Conservation (phyloP, 2,888 invertebrate genomes). For the Drosophila macrospina region DNA sequence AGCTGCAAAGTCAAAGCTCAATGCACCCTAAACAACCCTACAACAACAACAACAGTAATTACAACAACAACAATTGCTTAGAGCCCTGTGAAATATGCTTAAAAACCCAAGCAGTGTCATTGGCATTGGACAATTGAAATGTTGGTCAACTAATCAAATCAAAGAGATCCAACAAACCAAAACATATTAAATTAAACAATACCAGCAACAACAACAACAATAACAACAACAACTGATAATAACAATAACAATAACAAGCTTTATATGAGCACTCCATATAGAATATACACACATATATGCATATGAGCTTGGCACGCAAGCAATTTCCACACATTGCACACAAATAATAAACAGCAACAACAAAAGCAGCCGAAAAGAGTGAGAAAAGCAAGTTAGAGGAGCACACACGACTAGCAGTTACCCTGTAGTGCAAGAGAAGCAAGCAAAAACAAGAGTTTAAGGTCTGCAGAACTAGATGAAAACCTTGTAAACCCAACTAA, state of each 20-base stretch:
- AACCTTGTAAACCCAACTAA: too few species aligned
- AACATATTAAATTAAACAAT: conserved; percentile 23
- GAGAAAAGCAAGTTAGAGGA: neutral
- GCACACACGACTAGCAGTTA: neutral
- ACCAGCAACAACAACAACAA: conserved; percentile 7
- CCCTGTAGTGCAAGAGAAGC: neutral
- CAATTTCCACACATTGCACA: conserved; percentile 80
- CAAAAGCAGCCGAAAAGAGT: conserved; percentile 36
- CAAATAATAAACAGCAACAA: conserved; percentile 68
- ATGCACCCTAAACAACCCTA: conserved; percentile 32
- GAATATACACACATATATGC: conserved; percentile 24
- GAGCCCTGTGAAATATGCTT: conserved; percentile 34
- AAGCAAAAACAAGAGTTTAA: too few species aligned
- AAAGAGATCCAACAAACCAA: conserved; percentile 48
- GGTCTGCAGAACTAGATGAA: neutral
- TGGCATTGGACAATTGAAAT: conserved; percentile 27
- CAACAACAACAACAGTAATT: neutral
- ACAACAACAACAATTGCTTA: conserved; percentile 5
- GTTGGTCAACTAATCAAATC: conserved; percentile 56
- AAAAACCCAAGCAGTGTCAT: conserved; percentile 35
- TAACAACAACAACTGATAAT: conserved; percentile 4
- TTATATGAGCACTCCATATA: conserved; percentile 14
- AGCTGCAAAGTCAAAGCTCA: conserved; percentile 66
- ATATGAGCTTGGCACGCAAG: conserved; percentile 66
- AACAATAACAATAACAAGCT: conserved; percentile 26